Evolutionary conservation across 2,888 invertebrate species (phyloP).

Genomic region (Caradrina kadenii): DNA sequence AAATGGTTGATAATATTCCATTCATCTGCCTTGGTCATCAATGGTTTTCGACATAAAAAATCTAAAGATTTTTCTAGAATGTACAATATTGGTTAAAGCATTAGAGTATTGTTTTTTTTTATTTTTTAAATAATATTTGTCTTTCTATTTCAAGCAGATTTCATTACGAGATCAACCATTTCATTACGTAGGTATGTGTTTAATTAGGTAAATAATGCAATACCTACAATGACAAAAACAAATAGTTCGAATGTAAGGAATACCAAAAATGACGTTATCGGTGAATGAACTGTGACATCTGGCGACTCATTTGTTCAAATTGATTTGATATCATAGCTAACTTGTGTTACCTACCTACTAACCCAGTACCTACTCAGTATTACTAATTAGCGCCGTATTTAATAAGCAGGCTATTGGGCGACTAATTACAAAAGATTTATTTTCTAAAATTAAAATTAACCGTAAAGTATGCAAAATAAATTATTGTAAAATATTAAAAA

Average conservation of each 20-base stretch:
- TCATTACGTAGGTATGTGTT: too few species aligned
- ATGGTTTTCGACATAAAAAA: background rate
- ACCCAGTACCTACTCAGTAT: conserved; percentile 8
- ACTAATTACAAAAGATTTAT: background rate
- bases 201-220: background rate
- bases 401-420: background rate
- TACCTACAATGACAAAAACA: background rate
- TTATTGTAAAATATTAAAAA: background rate
- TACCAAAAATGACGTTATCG: conserved; percentile 22
- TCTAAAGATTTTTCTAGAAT: background rate
- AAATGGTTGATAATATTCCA: background rate
- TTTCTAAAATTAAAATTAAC: too few species aligned
- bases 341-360: conserved; percentile 13
- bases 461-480: too few species aligned
- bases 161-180: background rate
- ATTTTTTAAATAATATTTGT: background rate
- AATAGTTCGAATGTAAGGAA: conserved; percentile 6
- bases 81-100: background rate
- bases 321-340: conserved; percentile 28
- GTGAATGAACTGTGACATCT: conserved; percentile 49
- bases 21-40: conserved; percentile 17
- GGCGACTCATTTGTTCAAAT: conserved; percentile 17
- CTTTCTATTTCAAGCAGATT: background rate
- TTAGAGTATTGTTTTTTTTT: background rate
- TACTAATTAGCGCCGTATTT: conserved; percentile 6